phyloP scores from a whole-genome alignment of 2,888 invertebrate genomes.

The Blastobasis adustella region DNA sequence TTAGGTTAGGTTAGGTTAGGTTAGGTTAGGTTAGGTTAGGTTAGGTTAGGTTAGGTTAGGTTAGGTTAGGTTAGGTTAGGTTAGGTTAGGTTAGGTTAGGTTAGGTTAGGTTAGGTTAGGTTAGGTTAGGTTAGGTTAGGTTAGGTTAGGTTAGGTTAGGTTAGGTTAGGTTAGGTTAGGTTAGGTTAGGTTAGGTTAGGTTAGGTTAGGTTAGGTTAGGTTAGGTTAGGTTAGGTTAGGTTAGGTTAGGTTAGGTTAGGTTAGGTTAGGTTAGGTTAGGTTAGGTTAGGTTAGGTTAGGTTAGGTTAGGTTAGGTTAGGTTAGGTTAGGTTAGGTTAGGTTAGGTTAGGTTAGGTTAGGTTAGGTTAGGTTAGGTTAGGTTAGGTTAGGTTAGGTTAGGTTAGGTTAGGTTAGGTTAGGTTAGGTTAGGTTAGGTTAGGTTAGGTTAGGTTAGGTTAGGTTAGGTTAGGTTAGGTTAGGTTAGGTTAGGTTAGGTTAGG shows the following conservation, averaged over 20 bases:
- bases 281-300: conserved; percentile 17
- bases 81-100: conserved; percentile 16
- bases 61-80: conserved; percentile 16
- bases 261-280: conserved; percentile 19
- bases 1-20: conserved; percentile 14
- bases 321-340: conserved; percentile 15
- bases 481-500: conserved; percentile 15
- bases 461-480: conserved; percentile 13
- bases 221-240: conserved; percentile 19
- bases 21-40: conserved; percentile 15
- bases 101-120: conserved; percentile 15
- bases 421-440: conserved; percentile 19
- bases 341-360: conserved; percentile 16
- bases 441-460: conserved; percentile 15
- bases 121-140: conserved; percentile 14
- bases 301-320: conserved; percentile 14
- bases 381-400: conserved; percentile 20
- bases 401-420: conserved; percentile 18
- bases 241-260: conserved; percentile 19
- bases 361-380: conserved; percentile 18
- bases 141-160: conserved; percentile 15
- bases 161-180: conserved; percentile 14
- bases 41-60: conserved; percentile 15
- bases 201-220: conserved; percentile 17
- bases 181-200: conserved; percentile 17